Base-by-base conservation (phyloP, 1,140 invertebrate species). In the Paraescarpia echinospica region DNA sequence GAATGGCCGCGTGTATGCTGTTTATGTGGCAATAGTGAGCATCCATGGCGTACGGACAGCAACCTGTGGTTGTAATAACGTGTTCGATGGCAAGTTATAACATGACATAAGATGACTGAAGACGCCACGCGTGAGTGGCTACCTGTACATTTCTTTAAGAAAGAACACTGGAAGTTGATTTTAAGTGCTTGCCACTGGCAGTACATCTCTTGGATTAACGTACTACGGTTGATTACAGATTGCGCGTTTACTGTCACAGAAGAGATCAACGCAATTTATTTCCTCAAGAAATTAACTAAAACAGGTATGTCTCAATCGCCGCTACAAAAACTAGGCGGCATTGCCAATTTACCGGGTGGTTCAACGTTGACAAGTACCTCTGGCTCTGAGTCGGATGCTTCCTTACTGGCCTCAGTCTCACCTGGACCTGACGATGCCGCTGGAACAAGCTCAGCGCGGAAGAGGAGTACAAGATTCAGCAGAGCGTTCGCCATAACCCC, bases 91-190 rank as follows among this genome's bases (percentile, higher is more conserved):
- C 59, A 77, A 18, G 14, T 77, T 77, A 77, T 31, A 77, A 77
- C 22, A 77, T 77, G 59, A 77, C 2, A 77, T 77, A 77, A 77
- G 59, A 77, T 77, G 59, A 77, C 59, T 22, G 59, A 77, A 77
- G 59, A 77, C 59, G 59, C 59, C 59, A 77, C 59, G 59, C 59
- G 59, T 77, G 59, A 77, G 59, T 77, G 59, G 59, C 59, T 77
- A 77, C 22, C 9, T 77, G 59, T 6, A 77, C 14, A 27, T 77
- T 77, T 77, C 14, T 14, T 18, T 77, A 77, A 77, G 59, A 77
- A 12, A 77, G 1, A 77, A 77, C 59, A 77, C 22, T 77, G 14
- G 59, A 77, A 77, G 27, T 77, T 77, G 59, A 77, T 8, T n/a
- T n/a, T n/a, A 77, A 31, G 59, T 77, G 59, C 59, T 77, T 77